Conservation (phyloP, 2,797 vertebrate genomes). For the Manis javanica region DNA sequence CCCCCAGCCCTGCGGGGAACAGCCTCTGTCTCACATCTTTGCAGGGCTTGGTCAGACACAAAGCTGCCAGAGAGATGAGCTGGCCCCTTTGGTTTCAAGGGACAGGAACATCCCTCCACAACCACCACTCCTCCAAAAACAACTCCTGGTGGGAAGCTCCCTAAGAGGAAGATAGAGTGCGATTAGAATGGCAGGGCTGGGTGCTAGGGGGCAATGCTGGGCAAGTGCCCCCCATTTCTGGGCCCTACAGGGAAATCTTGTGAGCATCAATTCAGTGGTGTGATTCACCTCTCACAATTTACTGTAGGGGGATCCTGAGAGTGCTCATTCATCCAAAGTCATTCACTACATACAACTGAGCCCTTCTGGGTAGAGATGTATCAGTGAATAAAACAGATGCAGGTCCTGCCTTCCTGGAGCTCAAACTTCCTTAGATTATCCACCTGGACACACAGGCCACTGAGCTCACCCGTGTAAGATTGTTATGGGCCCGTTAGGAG, state of each 20-base stretch:
- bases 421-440: not conserved
- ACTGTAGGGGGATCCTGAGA: not conserved
- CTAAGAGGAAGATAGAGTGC: not conserved
- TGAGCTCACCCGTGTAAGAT: not conserved
- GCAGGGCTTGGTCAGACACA: not conserved
- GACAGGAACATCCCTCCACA: not conserved
- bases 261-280: not conserved
- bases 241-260: accelerated
- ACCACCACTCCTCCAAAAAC: not conserved
- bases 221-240: not conserved
- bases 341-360: too few species aligned
- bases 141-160: not conserved
- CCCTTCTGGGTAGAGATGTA: not conserved
- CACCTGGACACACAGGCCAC: not conserved
- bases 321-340: not conserved
- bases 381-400: not conserved
- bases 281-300: not conserved
- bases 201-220: accelerated
- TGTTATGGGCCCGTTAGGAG: not conserved
- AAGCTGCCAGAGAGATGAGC: not conserved
- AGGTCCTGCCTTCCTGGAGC: not conserved
- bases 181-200: too few species aligned
- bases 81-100: not conserved
- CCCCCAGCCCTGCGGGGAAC: not conserved
- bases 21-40: not conserved